These are phyloP conservation scores for Gryon sp. DNA, from an alignment of 1,140 invertebrate species.

Conservation along the genomic window DNA sequence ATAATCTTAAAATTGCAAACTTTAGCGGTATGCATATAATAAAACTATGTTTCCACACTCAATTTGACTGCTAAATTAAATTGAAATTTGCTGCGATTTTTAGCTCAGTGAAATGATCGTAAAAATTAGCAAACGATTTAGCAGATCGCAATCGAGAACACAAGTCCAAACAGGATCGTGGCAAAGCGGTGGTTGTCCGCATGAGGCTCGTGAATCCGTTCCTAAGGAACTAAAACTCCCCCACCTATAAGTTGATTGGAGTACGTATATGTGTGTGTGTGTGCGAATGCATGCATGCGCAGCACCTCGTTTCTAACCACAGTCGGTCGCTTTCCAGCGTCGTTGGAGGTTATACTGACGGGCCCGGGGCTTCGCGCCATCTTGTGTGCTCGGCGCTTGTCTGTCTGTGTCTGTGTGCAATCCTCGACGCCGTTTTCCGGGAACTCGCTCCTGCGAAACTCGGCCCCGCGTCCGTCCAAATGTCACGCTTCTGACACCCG, in stretches of 20 bases:
- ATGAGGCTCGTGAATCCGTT: conserved; percentile 8
- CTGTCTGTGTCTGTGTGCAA: conserved; percentile 23
- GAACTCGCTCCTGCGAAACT: background rate
- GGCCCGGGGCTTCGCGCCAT: conserved; percentile 61
- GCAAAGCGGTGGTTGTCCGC: no score
- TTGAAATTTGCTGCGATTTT: no score
- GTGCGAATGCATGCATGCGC: conserved; percentile 56
- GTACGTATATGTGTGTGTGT: no score
- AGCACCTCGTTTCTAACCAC: conserved; percentile 8
- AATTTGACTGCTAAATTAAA: no score
- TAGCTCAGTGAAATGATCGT: no score
- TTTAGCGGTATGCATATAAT: no score
- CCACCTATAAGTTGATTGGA: conserved; percentile 1
- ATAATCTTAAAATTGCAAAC: no score
- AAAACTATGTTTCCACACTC: no score
- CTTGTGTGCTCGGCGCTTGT: no score
- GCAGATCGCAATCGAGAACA: no score
- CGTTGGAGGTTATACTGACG: conserved; percentile 44
- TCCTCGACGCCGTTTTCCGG: conserved; percentile 31
- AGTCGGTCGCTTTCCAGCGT: conserved; percentile 48
- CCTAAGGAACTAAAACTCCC: conserved; percentile 15
- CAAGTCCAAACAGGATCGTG: no score
- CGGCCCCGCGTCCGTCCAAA: background rate
- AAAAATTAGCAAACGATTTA: no score
- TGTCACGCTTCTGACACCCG: background rate